Base-by-base conservation (phyloP, 1,140 invertebrate genomes). In the Glossosoma conforme region DNA sequence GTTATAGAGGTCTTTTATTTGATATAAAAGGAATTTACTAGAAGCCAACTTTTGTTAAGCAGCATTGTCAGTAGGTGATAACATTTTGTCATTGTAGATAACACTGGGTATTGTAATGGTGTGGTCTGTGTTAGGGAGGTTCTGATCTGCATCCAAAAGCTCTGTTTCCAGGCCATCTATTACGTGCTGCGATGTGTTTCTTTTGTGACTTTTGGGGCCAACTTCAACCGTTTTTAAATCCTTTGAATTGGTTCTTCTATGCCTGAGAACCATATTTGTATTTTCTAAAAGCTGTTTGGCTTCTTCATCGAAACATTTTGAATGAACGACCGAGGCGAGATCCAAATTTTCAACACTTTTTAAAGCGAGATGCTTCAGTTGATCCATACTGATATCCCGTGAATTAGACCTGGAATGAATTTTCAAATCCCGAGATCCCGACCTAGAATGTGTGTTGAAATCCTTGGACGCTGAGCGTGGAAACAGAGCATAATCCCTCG, bases 201-300 rank as follows among this genome's bases (percentile, higher is more conserved):
- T 66, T 58, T 72, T 70, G 65, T 74, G 69, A 3, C 58, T 36
- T 37, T 61, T 56, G 10, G 43, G 20, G 22, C 30, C 38, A 48
- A 42, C 18, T 61, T 60, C 24, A 4, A 65, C 61, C 17, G 63
- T 56, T 54, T 74, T 76, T 41, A 77, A 57, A 60, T 80, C 78
- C 60, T 70, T 73, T 2, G 77, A 78, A 60, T 75, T 72, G 15
- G 77, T 79, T 50, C 78, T 66, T 2, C 78, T 70, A 65, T 79
- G 78, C 2, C 78, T 67, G 36, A 80, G 57, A 40, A 76, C 76
- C 47, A 69, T 77, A 30, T 70, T 60, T 11, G 61, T 68, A 51
- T 62, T 58, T 33, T 72, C 70, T 28, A 75, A 66, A 6, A 75
- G 61, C 28, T 71, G 65, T 56, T 72, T 72, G 62, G 67, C 72